A percentile compares a stretch with the other conserved stretches of the same genome.
Conservation (phyloP, 2,113 vertebrate genomes). For the Sciurus niger region DNA sequence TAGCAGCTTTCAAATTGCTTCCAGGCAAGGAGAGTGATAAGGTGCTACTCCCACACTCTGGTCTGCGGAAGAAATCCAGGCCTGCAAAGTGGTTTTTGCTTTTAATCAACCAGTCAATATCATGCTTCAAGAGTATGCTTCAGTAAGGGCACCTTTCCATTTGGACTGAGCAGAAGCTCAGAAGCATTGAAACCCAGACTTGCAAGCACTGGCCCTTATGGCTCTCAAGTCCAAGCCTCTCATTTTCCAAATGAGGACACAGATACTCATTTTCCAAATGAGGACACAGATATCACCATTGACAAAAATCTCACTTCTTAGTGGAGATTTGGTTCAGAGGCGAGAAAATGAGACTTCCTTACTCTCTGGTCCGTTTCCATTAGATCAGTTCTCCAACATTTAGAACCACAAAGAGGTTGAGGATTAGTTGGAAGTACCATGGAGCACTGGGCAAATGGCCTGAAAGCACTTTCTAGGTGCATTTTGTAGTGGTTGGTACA, state of each 20-base stretch:
- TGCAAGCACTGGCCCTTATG: neutral
- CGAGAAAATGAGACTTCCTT: neutral
- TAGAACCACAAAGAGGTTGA: slow-evolving; percentile 59
- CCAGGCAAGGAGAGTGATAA: neutral
- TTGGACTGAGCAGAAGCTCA: neutral
- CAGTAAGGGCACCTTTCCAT: neutral
- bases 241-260: slow-evolving; percentile 49
- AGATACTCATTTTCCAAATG: slow-evolving; percentile 50
- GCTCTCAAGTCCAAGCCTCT: neutral
- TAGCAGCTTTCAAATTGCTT: slow-evolving; percentile 27
- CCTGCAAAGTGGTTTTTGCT: slow-evolving; percentile 20
- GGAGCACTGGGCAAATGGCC: slow-evolving; percentile 46
- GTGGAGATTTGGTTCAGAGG: neutral
- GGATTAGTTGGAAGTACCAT: slow-evolving; percentile 42
- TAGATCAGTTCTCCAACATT: slow-evolving; percentile 39
- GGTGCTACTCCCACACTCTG: neutral
- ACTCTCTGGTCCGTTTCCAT: slow-evolving; percentile 45
- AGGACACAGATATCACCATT: slow-evolving; percentile 33
- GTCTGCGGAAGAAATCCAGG: neutral
- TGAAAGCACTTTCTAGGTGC: slow-evolving; percentile 57
- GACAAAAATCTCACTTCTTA: neutral
- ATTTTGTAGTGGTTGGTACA: slow-evolving; percentile 56
- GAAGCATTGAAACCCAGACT: neutral
- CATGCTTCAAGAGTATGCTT: slow-evolving; percentile 54
- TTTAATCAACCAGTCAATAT: slow-evolving; percentile 24